Percentiles rank a stretch among this genome's conserved stretches.
phyloP scores from a whole-genome alignment of 53 echinoderm and acorn worm genomes.

The Holothuria scabra region DNA sequence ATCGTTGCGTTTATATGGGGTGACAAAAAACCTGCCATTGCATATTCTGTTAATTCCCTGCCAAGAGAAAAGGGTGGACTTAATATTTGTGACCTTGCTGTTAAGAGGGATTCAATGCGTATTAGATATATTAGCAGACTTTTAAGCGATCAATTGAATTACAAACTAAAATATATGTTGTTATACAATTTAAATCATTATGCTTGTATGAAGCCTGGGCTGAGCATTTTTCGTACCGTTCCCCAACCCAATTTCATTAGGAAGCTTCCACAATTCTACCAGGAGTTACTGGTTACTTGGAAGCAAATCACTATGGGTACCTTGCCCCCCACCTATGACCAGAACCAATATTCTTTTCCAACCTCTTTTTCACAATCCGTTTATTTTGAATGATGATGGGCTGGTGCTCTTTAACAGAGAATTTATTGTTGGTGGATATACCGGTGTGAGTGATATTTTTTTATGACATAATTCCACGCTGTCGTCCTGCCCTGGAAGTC shows the following conservation, averaged over 20 bases:
- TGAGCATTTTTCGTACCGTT: no score
- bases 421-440: no score
- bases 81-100: not conserved
- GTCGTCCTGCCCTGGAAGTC: no score
- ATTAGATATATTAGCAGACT: not conserved
- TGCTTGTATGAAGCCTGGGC: not conserved
- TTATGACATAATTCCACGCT: no score
- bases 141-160: not conserved
- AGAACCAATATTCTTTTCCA: not conserved
- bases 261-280: not conserved
- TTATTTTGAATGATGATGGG: no score
- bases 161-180: not conserved
- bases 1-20: slow-evolving; percentile 18
- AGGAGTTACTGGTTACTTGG: not conserved
- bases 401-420: no score
- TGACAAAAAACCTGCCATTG: not conserved
- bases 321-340: not conserved
- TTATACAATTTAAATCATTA: slow-evolving; percentile 12
- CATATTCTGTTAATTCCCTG: not conserved
- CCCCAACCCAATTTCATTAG: not conserved
- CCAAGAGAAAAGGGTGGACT: slow-evolving; percentile 3
- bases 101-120: slow-evolving; percentile 5
- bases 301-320: not conserved
- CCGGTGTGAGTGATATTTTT: no score
- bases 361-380: not conserved